Evolutionary conservation across 35 echinoderm and acorn worm genomes (phyloP).

Genomic region (Ophioderma brevispina): DNA sequence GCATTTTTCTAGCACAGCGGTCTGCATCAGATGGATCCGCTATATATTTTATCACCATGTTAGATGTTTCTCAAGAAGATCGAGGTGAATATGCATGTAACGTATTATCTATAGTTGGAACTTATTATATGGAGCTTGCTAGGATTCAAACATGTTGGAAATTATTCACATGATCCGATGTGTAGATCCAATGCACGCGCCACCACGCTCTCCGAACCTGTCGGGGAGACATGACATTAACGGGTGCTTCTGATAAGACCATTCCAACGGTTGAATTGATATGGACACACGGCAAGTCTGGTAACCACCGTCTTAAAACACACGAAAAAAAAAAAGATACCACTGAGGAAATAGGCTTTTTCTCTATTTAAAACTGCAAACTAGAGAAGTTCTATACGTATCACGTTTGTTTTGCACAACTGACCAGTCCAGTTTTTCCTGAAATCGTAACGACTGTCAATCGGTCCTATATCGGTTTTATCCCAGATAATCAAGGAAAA

Average conservation of each 20-base stretch:
- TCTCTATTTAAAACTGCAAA: neutral
- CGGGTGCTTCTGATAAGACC: neutral
- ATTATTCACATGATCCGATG: neutral
- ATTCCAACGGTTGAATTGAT: neutral
- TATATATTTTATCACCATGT: neutral
- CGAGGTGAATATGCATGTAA: neutral
- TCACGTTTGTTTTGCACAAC: too few relatives aligned
- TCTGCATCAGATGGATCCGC: neutral
- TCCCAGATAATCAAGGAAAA: too few relatives aligned
- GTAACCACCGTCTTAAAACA: neutral
- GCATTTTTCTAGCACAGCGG: neutral
- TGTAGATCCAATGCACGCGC: neutral
- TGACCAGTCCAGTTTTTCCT: too few relatives aligned
- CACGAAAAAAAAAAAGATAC: neutral
- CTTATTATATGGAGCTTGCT: neutral
- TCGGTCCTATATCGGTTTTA: too few relatives aligned
- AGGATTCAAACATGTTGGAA: neutral
- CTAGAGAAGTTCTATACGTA: neutral
- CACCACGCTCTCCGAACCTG: too few relatives aligned
- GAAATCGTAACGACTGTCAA: too few relatives aligned
- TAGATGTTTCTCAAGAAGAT: neutral
- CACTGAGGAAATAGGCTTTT: neutral
- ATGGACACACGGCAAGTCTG: neutral
- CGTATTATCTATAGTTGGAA: neutral
- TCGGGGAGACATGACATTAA: neutral